Evolutionary conservation across 2,797 vertebrate species (phyloP).

Genomic region (Typhlichthys subterraneus): DNA sequence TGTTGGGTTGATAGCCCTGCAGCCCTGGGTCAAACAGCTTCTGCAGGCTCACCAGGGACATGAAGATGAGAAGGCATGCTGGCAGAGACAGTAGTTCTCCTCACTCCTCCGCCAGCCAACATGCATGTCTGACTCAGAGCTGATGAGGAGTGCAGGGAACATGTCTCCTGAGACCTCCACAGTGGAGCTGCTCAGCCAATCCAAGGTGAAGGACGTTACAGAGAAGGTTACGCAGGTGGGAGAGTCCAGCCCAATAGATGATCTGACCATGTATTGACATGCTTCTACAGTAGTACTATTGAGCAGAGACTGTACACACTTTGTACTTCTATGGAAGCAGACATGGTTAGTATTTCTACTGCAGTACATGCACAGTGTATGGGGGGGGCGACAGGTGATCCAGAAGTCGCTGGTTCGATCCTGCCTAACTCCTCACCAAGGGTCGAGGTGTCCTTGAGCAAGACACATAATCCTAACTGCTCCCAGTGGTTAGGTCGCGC

Average conservation of each 20-base stretch:
- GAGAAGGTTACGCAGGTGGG: conserved; percentile 95
- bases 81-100: no score
- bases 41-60: not conserved
- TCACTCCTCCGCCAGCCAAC: conserved; percentile 54
- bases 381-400: no score
- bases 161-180: conserved; percentile 78
- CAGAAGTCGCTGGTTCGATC: no score
- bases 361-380: no score
- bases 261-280: not conserved
- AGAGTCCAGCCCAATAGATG: not conserved
- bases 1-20: no score
- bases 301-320: no score
- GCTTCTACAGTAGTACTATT: not conserved
- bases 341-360: no score
- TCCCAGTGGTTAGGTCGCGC: no score
- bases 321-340: no score
- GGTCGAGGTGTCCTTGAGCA: no score
- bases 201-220: conserved; percentile 91
- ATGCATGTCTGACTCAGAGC: conserved; percentile 81
- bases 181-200: conserved; percentile 88
- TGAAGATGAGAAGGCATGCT: conserved; percentile 22
- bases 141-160: conserved; percentile 82
- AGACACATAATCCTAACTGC: no score
- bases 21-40: not conserved
- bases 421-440: no score